Evolutionary conservation across 2,888 invertebrate genomes (phyloP).

Genomic region (Ptychoptera contaminata): DNA sequence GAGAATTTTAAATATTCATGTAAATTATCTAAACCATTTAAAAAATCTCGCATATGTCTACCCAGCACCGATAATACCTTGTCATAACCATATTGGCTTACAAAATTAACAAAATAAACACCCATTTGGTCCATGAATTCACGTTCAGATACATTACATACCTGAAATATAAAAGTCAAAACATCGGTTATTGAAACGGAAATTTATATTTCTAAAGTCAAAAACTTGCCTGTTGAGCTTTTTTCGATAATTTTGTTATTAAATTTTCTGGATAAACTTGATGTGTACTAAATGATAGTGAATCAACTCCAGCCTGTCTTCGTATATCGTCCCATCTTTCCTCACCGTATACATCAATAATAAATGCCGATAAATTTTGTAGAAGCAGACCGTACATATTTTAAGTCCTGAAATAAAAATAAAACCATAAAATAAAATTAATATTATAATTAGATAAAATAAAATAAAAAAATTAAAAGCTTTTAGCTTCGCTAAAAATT

Average conservation of each 20-base stretch:
- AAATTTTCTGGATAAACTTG: constrained; percentile 87
- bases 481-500: too few relatives aligned
- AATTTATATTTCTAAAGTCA: neutral
- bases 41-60: constrained; percentile 86
- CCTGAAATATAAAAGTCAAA: constrained; percentile 34
- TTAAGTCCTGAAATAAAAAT: too few relatives aligned
- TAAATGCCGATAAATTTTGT: constrained; percentile 86
- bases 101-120: constrained; percentile 82
- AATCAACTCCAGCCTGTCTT: constrained; percentile 69
- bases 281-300: constrained; percentile 77
- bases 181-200: neutral
- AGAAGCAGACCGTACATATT: constrained; percentile 89
- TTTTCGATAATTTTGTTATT: constrained; percentile 68
- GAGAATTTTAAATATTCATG: constrained; percentile 96
- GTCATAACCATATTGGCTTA: constrained; percentile 91
- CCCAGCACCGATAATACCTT: constrained; percentile 78
- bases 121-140: constrained; percentile 93
- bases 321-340: constrained; percentile 87
- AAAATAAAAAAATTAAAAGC: too few relatives aligned
- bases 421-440: too few relatives aligned
- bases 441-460: too few relatives aligned
- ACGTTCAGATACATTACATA: constrained; percentile 68
- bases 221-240: constrained; percentile 59
- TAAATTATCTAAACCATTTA: constrained; percentile 89
- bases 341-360: constrained; percentile 86